Base-by-base conservation (phyloP, 2,113 vertebrate species). In the Melospiza melodia region DNA sequence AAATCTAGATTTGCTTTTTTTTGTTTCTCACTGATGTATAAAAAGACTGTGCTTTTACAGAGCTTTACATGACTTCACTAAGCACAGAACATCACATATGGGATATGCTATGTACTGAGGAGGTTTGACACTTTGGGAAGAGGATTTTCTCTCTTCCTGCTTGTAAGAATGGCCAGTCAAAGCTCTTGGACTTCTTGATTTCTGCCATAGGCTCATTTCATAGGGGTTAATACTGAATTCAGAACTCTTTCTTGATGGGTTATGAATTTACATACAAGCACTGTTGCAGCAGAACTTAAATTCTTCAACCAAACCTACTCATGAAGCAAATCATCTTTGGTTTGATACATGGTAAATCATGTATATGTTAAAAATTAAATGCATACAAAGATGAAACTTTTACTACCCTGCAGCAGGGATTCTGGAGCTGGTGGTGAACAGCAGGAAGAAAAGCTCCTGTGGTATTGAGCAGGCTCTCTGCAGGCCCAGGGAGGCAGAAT, bases 101-200 rank as follows among this genome's bases (percentile, higher is more conserved):
- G 41, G 8, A 52, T 49, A 66, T 46, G 7, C 2, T 71, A 10
- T 6, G 19, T 35, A 43, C 8, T 33, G 48, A 79, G 21, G 30
- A 59, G 15, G 4, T 59, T 65, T 61, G 77, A 35, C 5, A 31
- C 19, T 33, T 66, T 51, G 10, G 4, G 6, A 86, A 52, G 31
- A 85, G 30, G 10, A 61, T 2, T 52, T 76, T 39, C 13, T 51
- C 9, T 82, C 15, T 46, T 81, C 18, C 19, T 49, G 7, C 21
- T 35, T 48, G 3, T 27, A 59, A 46, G 4, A 2, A 0, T 0
- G 0, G 6, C 10, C 24, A 59, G 9, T 55, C 18, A 75, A 68
- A 79, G 5, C 6, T 65, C 41, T 44, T 76, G 14, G 15, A 7
- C 8, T 58, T 28, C 19, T 69, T 31, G 8, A 5, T 62, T 80